Conservation (phyloP, 2,888 invertebrate species). For the Eupithecia exiguata region DNA sequence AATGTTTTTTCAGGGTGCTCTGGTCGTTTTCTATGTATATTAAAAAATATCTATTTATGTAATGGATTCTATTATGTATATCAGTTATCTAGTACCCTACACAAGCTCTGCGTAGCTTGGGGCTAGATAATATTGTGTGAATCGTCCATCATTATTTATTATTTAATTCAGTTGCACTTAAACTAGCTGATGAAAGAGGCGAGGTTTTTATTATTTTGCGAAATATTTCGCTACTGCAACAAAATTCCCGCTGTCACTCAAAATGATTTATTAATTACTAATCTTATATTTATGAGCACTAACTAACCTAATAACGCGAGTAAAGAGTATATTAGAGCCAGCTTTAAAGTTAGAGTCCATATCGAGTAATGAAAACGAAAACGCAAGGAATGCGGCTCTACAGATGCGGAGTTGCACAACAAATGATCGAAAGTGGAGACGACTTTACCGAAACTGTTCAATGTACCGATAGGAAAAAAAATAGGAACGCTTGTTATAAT, state of each 20-base stretch:
- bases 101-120: too few relatives aligned
- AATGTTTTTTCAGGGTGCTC: too few relatives aligned
- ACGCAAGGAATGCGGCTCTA: constrained; percentile 51
- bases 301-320: not conserved
- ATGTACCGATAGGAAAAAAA: constrained; percentile 56
- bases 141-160: too few relatives aligned
- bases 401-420: constrained; percentile 62
- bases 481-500: not conserved
- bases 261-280: not conserved
- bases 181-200: not conserved
- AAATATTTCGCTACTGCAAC: not conserved
- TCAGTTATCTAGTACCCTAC: too few relatives aligned
- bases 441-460: constrained; percentile 48
- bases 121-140: too few relatives aligned
- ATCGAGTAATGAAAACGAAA: constrained; percentile 47
- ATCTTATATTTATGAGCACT: not conserved
- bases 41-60: too few relatives aligned
- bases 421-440: constrained; percentile 68
- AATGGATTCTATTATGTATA: too few relatives aligned
- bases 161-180: too few relatives aligned
- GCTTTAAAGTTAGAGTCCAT: constrained; percentile 14
- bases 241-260: not conserved
- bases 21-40: too few relatives aligned
- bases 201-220: not conserved
- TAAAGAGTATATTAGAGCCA: not conserved